These are phyloP conservation scores for Mythimna albipuncta DNA, from an alignment of 2,888 invertebrate genomes.

Conservation along the genomic window DNA sequence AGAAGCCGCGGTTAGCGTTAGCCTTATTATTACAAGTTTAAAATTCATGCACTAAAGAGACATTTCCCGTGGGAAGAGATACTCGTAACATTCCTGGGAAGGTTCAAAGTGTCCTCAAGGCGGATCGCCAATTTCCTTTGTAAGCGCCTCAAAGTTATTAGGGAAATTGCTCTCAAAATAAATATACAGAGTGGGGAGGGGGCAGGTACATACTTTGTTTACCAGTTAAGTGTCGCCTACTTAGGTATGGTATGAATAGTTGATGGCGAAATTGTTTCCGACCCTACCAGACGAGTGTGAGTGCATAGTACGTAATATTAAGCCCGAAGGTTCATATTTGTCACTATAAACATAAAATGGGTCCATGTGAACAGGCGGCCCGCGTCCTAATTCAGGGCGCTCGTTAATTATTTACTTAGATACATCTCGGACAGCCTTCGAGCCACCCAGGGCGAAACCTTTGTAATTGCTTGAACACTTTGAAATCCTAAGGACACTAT, in stretches of 20 bases:
- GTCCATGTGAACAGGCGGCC: slow-evolving; percentile 69
- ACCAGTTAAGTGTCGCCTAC: slow-evolving; percentile 63
- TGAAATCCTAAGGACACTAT: slow-evolving; percentile 71
- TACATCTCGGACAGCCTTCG: slow-evolving; percentile 74
- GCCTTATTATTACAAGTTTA: slow-evolving; percentile 57
- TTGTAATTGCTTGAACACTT: slow-evolving; percentile 80
- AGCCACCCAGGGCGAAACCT: slow-evolving; percentile 69
- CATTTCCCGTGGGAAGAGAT: slow-evolving; percentile 66
- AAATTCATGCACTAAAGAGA: slow-evolving; percentile 54
- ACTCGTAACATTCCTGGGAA: slow-evolving; percentile 66
- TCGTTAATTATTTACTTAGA: slow-evolving; percentile 84
- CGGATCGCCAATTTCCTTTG: slow-evolving; percentile 79
- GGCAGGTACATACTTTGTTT: slow-evolving; percentile 64
- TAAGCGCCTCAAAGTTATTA: slow-evolving; percentile 78
- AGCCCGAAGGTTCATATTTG: slow-evolving; percentile 75
- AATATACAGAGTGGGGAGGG: slow-evolving; percentile 70
- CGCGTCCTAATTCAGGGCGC: slow-evolving; percentile 77
- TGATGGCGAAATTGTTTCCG: slow-evolving; percentile 73
- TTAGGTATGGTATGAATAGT: slow-evolving; percentile 71
- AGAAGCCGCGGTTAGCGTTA: slow-evolving; percentile 37
- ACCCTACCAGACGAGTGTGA: slow-evolving; percentile 65
- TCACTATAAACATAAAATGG: slow-evolving; percentile 78
- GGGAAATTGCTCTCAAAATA: slow-evolving; percentile 80
- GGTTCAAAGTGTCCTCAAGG: slow-evolving; percentile 76
- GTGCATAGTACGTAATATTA: slow-evolving; percentile 70